These are phyloP conservation scores for Sebastes ruberrimus DNA, from an alignment of 2,797 vertebrate species.

Conservation along the genomic window DNA sequence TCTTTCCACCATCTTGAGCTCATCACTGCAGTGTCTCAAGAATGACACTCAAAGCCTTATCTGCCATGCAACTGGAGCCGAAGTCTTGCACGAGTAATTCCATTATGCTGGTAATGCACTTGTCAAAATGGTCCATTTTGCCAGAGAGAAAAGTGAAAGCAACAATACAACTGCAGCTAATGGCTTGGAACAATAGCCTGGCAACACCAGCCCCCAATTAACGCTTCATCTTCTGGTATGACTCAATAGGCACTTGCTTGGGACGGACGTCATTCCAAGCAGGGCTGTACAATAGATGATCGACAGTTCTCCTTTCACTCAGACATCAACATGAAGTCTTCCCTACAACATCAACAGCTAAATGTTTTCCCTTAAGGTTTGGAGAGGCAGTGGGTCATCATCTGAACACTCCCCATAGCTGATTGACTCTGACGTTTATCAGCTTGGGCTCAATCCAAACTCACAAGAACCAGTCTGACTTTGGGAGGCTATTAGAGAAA, in stretches of 20 bases:
- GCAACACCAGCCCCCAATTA: slow-evolving; percentile 20
- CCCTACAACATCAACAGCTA: not conserved
- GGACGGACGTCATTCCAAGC: slow-evolving; percentile 1
- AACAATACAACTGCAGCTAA: slow-evolving; percentile 18
- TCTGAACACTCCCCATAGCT: not conserved
- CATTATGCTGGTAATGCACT: slow-evolving; percentile 8
- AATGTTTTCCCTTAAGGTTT: not conserved
- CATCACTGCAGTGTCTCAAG: not conserved
- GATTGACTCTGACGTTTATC: not conserved
- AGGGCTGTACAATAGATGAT: slow-evolving; percentile 13
- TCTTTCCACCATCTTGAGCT: not conserved
- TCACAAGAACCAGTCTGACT: not conserved
- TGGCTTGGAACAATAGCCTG: slow-evolving; percentile 28
- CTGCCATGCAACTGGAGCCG: not conserved
- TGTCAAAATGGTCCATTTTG: slow-evolving; percentile 19
- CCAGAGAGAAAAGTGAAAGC: slow-evolving; percentile 4
- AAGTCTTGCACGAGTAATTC: slow-evolving; percentile 1
- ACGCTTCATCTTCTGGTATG: slow-evolving; percentile 18
- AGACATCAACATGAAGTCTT: slow-evolving; percentile 6
- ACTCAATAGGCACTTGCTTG: slow-evolving; percentile 19
- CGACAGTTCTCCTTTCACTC: slow-evolving; percentile 19
- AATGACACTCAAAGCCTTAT: not conserved
- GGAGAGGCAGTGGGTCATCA: not conserved
- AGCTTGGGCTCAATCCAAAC: slow-evolving; percentile 9
- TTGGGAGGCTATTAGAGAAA: not conserved